Evolutionary conservation across 30 jellyfish, hydroid and myxozoan genomes (phyloP), one percentile per base, ranked within the genome.

Genomic region (Catostylus mosaicus): DNA sequence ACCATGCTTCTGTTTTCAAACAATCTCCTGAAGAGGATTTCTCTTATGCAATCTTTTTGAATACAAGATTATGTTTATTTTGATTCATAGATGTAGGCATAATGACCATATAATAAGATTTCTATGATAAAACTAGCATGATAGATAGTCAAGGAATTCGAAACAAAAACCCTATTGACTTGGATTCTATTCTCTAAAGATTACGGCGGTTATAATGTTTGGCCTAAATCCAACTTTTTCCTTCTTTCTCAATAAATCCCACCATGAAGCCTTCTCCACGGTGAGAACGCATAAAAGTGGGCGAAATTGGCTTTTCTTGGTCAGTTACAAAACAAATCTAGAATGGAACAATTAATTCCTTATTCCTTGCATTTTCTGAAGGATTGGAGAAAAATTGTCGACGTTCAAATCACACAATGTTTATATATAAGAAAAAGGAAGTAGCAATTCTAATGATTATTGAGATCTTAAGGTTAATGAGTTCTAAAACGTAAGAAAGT

Each of bases 1-100:
- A 50, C 63, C 63, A 50, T 27, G 19, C 63, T 23, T 50, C 24
- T 50, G 63, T 50, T 50, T 50, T 50, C 63, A 50, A 50, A 50
- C 54, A 50, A 23, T 18, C 14, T 50, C 2, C 4, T 27, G 20
- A 50, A 5, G 63, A 50, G 63, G 63, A 50, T 50, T 50, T 50
- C 5, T 6, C 2, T n/a, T n/a, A n/a, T n/a, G n/a, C n/a, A n/a
- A n/a, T n/a, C n/a, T n/a, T n/a, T n/a, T n/a, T n/a, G n/a, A n/a
- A n/a, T n/a, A n/a, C n/a, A 40, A 14, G 14, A 50, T 50, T 50
- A 23, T 27, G 24, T 18, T 8, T 2, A 5, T 50, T 50, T 50
- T 18, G 0, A 10, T 50, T 50, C 63, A 5, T 5, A 50, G 63
- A 23, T 4, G 63, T 10, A 16, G 63, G 24, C 19, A 50, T 50